Conservation (phyloP, 2,113 vertebrate species). For the Mus pahari region DNA sequence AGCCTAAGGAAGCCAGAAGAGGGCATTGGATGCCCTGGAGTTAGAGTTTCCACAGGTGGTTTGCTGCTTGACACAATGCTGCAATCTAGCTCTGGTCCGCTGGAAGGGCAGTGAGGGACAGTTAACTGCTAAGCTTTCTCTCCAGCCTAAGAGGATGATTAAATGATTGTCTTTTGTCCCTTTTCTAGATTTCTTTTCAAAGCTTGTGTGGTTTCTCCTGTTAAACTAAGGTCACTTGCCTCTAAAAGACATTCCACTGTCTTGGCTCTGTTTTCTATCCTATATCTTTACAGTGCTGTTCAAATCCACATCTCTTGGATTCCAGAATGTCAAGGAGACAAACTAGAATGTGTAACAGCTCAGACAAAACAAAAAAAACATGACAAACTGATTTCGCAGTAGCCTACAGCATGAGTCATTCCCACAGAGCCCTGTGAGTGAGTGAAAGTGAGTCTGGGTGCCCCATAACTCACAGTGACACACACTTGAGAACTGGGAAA, state of each 20-base stretch:
- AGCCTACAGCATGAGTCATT: slow-evolving; percentile 65
- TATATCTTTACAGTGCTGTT: neutral
- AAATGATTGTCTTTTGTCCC: neutral
- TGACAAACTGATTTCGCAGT: slow-evolving; percentile 48
- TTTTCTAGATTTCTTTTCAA: neutral
- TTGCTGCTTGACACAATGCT: neutral
- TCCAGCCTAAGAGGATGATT: neutral
- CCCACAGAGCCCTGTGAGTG: slow-evolving; percentile 2
- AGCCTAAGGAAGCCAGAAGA: neutral
- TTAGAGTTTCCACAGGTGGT: neutral
- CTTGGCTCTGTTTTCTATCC: neutral
- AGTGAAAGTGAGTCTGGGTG: slow-evolving; percentile 51
- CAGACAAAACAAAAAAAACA: slow-evolving; percentile 56
- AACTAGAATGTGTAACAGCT: neutral
- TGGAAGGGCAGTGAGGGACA: too few species aligned
- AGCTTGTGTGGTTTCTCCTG: neutral
- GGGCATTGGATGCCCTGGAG: too few species aligned
- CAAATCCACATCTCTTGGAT: neutral
- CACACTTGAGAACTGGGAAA: slow-evolving; percentile 64
- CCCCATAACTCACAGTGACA: slow-evolving; percentile 62
- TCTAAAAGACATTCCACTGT: neutral
- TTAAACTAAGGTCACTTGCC: neutral
- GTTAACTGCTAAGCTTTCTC: too few species aligned
- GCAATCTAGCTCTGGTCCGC: neutral
- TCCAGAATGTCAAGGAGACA: neutral